These are phyloP conservation scores for Dioctria rufipes DNA, from an alignment of 2,888 invertebrate genomes.

Conservation along the genomic window DNA sequence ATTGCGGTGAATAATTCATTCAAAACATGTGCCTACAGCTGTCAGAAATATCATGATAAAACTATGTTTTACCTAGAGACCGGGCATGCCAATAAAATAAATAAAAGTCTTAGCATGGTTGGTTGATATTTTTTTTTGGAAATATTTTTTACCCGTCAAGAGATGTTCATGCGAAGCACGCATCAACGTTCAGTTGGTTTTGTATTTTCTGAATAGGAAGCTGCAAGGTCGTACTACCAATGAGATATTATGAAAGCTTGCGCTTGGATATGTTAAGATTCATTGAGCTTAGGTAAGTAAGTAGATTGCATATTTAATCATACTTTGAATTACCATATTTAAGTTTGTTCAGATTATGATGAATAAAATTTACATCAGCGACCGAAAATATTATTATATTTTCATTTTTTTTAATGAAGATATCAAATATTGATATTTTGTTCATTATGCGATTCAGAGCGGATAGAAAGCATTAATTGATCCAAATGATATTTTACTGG, in stretches of 20 bases:
- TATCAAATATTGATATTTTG: too few species aligned
- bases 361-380: too few species aligned
- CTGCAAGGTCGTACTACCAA: constrained; percentile 24
- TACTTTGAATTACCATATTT: constrained; percentile 32
- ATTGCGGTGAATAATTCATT: constrained; percentile 20
- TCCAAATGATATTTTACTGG: too few species aligned
- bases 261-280: neutral
- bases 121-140: neutral
- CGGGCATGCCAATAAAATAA: constrained; percentile 27
- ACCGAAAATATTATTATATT: too few species aligned
- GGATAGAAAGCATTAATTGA: too few species aligned
- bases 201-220: constrained; percentile 25
- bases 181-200: constrained; percentile 5
- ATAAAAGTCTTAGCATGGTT: constrained; percentile 7
- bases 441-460: too few species aligned
- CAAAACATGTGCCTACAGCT: constrained; percentile 33
- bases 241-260: too few species aligned
- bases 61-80: constrained; percentile 2
- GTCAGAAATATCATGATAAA: constrained; percentile 28
- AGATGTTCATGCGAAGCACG: constrained; percentile 34
- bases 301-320: constrained; percentile 34
- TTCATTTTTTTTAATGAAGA: too few species aligned
- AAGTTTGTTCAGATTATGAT: neutral
- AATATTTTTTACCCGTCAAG: neutral
- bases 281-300: neutral